phyloP scores from a whole-genome alignment of 2,113 vertebrate species.

The Gavia stellata region DNA sequence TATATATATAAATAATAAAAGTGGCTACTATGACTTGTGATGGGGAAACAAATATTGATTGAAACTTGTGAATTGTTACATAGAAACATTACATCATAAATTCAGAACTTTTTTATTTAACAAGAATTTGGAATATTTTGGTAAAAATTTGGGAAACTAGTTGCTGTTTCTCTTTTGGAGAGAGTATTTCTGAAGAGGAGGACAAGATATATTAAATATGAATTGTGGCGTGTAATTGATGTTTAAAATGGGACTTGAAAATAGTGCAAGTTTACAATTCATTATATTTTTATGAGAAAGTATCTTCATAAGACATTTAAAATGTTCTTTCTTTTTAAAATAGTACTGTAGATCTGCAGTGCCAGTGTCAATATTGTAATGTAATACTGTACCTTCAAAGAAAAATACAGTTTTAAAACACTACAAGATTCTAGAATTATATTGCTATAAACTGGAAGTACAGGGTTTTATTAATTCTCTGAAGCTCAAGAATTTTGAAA shows the following conservation, averaged over 20 bases:
- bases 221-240: background rate
- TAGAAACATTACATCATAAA: background rate
- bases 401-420: slow-evolving; percentile 61
- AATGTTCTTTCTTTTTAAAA: slow-evolving; percentile 48
- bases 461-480: slow-evolving; percentile 50
- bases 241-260: slow-evolving; percentile 28
- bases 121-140: background rate
- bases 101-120: background rate
- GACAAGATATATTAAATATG: background rate
- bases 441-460: slow-evolving; percentile 29
- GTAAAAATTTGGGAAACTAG: background rate
- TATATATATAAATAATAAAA: background rate
- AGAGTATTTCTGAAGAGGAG: background rate
- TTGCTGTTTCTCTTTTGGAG: background rate
- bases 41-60: background rate
- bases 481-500: slow-evolving; percentile 53
- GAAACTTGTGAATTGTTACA: background rate
- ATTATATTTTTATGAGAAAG: slow-evolving; percentile 9
- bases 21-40: background rate
- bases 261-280: slow-evolving; percentile 1
- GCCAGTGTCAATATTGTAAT: slow-evolving; percentile 41
- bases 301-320: slow-evolving; percentile 22
- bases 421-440: slow-evolving; percentile 45
- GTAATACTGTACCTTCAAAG: slow-evolving; percentile 48
- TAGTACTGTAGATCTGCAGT: slow-evolving; percentile 13